Conservation (phyloP, 2,888 invertebrate genomes). For the Meganola albula region DNA sequence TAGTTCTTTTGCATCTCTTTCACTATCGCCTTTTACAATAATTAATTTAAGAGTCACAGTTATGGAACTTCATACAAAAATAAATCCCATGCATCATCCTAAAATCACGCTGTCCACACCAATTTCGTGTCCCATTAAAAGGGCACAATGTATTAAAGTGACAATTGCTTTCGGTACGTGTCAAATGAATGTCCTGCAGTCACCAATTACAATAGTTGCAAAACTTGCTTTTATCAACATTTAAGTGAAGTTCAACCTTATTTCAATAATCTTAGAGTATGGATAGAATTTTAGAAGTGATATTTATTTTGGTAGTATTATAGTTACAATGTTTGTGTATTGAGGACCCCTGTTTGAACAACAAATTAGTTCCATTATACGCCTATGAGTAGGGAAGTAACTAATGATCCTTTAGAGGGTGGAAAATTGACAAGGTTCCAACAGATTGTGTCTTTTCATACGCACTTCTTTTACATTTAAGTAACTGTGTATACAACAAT, state of each 20-base stretch:
- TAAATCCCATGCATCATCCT: constrained; percentile 45
- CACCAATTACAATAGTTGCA: constrained; percentile 35
- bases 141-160: constrained; percentile 40
- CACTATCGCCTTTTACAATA: too few species aligned
- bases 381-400: constrained; percentile 64
- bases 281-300: neutral
- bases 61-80: constrained; percentile 24
- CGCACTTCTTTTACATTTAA: constrained; percentile 5
- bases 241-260: constrained; percentile 27
- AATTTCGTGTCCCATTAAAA: constrained; percentile 38
- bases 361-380: constrained; percentile 76
- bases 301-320: constrained; percentile 22
- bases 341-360: constrained; percentile 70
- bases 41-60: too few species aligned
- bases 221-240: too few species aligned
- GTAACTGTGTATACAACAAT: too few species aligned
- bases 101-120: constrained; percentile 54
- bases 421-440: constrained; percentile 24
- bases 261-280: neutral
- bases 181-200: constrained; percentile 63
- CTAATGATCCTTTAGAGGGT: constrained; percentile 42
- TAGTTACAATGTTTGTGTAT: constrained; percentile 58
- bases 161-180: constrained; percentile 63
- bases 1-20: too few species aligned
- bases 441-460: constrained; percentile 14